Evolutionary conservation across 1,140 invertebrate species (phyloP).

Genomic region (Ericerus pela): DNA sequence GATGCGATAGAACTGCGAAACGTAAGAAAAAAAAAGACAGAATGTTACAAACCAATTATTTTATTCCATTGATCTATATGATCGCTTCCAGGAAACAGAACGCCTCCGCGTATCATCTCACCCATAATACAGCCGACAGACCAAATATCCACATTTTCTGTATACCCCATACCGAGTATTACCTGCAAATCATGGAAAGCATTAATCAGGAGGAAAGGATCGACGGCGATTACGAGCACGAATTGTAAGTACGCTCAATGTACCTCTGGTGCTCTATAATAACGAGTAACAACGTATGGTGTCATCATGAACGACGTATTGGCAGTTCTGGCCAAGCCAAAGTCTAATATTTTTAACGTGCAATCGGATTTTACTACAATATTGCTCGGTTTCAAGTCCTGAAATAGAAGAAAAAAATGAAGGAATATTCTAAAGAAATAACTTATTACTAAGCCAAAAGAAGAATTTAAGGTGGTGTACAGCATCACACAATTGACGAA

Average conservation of each 20-base stretch:
- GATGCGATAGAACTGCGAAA: no score
- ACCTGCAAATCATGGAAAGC: conserved; percentile 38
- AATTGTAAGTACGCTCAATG: no score
- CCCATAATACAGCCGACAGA: conserved; percentile 99
- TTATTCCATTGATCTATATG: conserved; percentile 99
- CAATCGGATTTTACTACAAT: conserved; percentile 99
- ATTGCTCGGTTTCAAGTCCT: conserved; percentile 99
- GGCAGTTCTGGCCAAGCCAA: conserved; percentile 92
- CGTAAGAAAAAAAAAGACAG: no score
- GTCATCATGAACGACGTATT: conserved; percentile 98
- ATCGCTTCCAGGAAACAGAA: conserved; percentile 96
- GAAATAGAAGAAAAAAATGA: conserved; percentile 22
- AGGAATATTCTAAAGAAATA: no score
- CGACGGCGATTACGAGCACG: no score
- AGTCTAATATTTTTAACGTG: conserved; percentile 97
- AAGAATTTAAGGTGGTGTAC: no score
- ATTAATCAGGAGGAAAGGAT: no score
- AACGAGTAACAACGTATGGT: conserved; percentile 96
- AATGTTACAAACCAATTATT: conserved; percentile 77
- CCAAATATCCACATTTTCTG: conserved; percentile 99
- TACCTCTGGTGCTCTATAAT: conserved; percentile 96
- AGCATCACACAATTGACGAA: no score
- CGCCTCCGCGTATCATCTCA: conserved; percentile 96
- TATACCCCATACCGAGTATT: conserved; percentile 97
- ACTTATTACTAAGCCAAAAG: no score